A percentile compares a stretch with the other conserved stretches of the same genome.
Evolutionary conservation across 2,797 vertebrate genomes (phyloP).

Genomic region (Todus mexicanus): DNA sequence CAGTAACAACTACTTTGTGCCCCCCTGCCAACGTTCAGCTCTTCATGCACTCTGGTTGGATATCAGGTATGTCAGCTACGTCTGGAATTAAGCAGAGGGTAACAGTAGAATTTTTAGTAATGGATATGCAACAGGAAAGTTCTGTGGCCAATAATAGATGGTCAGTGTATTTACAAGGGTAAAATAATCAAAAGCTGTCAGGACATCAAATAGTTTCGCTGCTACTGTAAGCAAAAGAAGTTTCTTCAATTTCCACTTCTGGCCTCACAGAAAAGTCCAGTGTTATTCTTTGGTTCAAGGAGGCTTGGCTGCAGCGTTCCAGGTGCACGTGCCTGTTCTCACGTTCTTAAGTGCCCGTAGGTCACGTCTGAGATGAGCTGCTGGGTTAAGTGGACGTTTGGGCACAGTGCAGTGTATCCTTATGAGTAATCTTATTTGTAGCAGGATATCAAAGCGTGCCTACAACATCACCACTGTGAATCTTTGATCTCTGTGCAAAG

Average conservation of each 20-base stretch:
- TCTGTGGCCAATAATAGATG: neutral
- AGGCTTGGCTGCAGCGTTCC: neutral
- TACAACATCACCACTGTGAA: neutral
- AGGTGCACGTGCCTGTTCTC: neutral
- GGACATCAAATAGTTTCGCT: neutral
- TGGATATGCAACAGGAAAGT: neutral
- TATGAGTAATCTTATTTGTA: neutral
- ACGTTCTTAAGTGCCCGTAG: neutral
- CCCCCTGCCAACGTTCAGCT: neutral
- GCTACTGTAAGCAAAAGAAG: neutral
- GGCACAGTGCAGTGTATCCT: accelerated
- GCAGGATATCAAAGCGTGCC: neutral
- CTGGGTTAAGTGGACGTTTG: neutral
- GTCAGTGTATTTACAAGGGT: neutral
- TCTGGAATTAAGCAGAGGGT: neutral
- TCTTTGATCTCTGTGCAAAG: neutral
- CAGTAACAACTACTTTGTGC: neutral
- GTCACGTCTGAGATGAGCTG: neutral
- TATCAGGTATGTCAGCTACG: neutral
- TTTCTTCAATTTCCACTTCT: too few relatives aligned
- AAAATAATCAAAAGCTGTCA: neutral
- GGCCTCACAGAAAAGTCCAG: too few relatives aligned
- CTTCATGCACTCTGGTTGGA: neutral
- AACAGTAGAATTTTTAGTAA: neutral
- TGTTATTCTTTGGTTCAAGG: neutral